Conservation (phyloP, 2,888 invertebrate species). For the Cloeon dipterum region DNA sequence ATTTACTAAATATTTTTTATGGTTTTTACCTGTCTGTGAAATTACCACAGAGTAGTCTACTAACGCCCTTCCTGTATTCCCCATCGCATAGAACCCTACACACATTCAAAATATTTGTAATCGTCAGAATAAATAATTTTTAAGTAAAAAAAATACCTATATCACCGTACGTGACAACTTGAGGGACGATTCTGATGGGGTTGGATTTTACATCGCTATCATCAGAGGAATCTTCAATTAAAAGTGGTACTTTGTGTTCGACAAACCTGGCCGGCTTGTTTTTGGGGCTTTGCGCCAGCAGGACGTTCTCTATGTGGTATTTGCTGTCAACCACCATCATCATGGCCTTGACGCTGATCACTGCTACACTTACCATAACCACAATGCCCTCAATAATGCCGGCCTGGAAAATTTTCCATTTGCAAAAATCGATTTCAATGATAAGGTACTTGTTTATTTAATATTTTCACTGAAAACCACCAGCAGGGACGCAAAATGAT, state of each 20-base stretch:
- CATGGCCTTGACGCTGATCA: constrained; percentile 19
- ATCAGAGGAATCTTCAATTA: not conserved
- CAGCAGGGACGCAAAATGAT: not conserved
- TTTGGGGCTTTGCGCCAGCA: not conserved
- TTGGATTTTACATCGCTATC: constrained; percentile 3
- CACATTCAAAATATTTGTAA: not conserved
- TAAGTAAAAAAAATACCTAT: constrained; percentile 12
- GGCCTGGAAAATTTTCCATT: too few species aligned
- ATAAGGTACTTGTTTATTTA: not conserved
- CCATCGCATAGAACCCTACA: constrained; percentile 15
- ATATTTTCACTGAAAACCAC: too few species aligned
- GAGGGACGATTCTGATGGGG: constrained; percentile 6
- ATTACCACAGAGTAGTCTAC: constrained; percentile 18
- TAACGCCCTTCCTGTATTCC: constrained; percentile 15
- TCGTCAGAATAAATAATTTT: not conserved
- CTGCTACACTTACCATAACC: constrained; percentile 17
- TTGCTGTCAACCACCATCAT: constrained; percentile 20
- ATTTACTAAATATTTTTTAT: not conserved
- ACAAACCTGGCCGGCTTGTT: too few species aligned
- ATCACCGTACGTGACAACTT: constrained; percentile 17
- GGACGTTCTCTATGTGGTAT: constrained; percentile 12
- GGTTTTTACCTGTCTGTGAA: constrained; percentile 17
- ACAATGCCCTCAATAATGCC: constrained; percentile 18
- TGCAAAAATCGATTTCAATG: not conserved
- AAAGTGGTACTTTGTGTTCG: not conserved